Evolutionary conservation across 2,888 invertebrate species (phyloP).

Genomic region (Tetramorium bicarinatum): DNA sequence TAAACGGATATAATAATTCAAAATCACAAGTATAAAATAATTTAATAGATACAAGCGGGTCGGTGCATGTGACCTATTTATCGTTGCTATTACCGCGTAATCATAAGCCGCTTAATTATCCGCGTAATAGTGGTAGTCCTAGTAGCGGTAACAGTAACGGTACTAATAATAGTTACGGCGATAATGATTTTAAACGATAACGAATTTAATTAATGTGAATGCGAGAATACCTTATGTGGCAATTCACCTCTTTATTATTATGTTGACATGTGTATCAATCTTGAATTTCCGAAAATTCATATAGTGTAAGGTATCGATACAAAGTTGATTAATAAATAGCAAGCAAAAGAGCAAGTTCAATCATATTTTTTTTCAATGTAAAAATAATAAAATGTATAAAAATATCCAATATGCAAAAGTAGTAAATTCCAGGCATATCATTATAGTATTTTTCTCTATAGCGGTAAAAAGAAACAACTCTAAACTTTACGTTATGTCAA

Average conservation of each 20-base stretch:
- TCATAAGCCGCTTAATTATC: conserved; percentile 73
- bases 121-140: conserved; percentile 55
- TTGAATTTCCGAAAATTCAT: neutral
- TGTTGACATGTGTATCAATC: neutral
- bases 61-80: conserved; percentile 69
- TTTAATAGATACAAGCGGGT: conserved; percentile 56
- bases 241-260: conserved; percentile 18
- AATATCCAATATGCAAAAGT: neutral
- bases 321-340: neutral
- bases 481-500: neutral
- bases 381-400: neutral
- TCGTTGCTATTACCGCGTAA: conserved; percentile 65
- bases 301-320: neutral
- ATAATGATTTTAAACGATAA: conserved; percentile 66
- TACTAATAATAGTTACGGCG: conserved; percentile 66
- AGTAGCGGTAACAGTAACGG: conserved; percentile 53
- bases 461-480: neutral
- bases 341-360: neutral
- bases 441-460: neutral
- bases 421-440: neutral
- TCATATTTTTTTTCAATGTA: neutral
- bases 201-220: conserved; percentile 60
- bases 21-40: conserved; percentile 53
- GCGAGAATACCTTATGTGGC: conserved; percentile 16
- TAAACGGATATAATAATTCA: conserved; percentile 61